These are phyloP conservation scores for Gandaritis pyraliata DNA, from an alignment of 2,888 invertebrate genomes.

Conservation along the genomic window DNA sequence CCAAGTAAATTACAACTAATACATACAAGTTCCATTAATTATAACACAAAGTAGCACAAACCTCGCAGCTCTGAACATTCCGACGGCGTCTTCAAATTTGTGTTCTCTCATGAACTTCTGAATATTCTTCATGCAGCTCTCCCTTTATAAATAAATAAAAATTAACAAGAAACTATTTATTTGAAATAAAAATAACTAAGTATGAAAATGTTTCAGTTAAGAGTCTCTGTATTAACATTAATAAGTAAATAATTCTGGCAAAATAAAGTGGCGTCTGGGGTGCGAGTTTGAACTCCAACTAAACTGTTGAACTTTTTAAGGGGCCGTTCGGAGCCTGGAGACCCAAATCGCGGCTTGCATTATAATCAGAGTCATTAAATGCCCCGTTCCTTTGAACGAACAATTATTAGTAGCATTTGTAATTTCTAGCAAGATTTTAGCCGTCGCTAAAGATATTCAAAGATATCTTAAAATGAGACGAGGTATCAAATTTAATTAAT, in stretches of 20 bases:
- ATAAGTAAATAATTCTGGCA: constrained; percentile 6
- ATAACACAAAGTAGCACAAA: constrained; percentile 51
- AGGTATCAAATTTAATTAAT: too few relatives aligned
- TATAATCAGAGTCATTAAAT: background rate
- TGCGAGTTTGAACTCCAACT: background rate
- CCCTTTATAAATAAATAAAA: constrained; percentile 84
- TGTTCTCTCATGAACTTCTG: constrained; percentile 90
- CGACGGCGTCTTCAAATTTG: constrained; percentile 90
- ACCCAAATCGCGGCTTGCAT: background rate
- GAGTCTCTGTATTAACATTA: constrained; percentile 75
- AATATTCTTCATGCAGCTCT: constrained; percentile 93
- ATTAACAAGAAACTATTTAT: background rate
- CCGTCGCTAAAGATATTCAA: too few relatives aligned
- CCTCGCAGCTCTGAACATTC: constrained; percentile 92
- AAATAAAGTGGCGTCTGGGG: constrained; percentile 16
- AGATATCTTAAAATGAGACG: too few relatives aligned
- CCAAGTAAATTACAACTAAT: too few relatives aligned
- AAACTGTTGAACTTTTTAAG: constrained; percentile 4
- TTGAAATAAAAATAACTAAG: too few relatives aligned
- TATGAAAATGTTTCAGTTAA: too few relatives aligned
- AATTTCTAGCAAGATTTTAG: too few relatives aligned
- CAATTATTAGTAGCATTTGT: too few relatives aligned
- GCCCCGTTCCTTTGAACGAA: too few relatives aligned
- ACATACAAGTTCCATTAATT: constrained; percentile 1
- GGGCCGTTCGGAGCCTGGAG: constrained; percentile 2